These are phyloP conservation scores for Sceliomorpha sp. DNA, from an alignment of 2,888 invertebrate genomes.

Conservation along the genomic window DNA sequence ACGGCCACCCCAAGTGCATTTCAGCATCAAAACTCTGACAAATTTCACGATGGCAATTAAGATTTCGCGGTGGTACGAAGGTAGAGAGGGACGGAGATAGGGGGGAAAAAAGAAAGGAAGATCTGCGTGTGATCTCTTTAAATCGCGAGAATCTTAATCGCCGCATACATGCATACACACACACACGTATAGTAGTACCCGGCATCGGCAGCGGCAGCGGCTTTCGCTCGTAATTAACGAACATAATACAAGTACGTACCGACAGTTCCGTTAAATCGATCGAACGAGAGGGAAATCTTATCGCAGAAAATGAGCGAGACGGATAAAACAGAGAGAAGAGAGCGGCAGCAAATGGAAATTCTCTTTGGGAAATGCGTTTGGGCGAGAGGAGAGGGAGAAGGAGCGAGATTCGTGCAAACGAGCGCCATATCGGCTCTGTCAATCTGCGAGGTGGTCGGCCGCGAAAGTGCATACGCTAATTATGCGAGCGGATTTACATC, in stretches of 20 bases:
- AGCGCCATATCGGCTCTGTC: conserved; percentile 61
- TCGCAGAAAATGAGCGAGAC: too few relatives aligned
- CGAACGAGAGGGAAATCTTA: conserved; percentile 41
- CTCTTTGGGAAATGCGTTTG: too few relatives aligned
- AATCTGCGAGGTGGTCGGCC: conserved; percentile 62
- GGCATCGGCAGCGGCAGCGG: too few relatives aligned
- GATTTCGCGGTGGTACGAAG: conserved; percentile 21
- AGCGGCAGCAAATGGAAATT: conserved; percentile 45
- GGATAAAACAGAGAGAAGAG: conserved; percentile 39
- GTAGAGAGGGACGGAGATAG: conserved; percentile 7
- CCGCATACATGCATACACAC: too few relatives aligned
- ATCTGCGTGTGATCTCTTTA: too few relatives aligned
- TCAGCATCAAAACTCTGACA: conserved; percentile 27
- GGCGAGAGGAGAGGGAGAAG: too few relatives aligned
- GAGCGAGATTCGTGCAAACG: conserved; percentile 33
- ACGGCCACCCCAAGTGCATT: conserved; percentile 11
- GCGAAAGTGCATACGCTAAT: conserved; percentile 62
- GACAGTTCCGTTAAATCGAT: conserved; percentile 60
- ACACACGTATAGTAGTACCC: too few relatives aligned
- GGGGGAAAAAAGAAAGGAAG: too few relatives aligned
- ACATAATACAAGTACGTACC: too few relatives aligned
- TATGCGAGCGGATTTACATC: conserved; percentile 59
- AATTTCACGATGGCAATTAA: conserved; percentile 41
- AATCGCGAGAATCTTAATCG: conserved; percentile 35
- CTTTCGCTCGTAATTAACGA: conserved; percentile 71